Evolutionary conservation across 1,140 invertebrate genomes (phyloP), one percentile per base, ranked within the genome.

Genomic region (Scaptomyza graminum): DNA sequence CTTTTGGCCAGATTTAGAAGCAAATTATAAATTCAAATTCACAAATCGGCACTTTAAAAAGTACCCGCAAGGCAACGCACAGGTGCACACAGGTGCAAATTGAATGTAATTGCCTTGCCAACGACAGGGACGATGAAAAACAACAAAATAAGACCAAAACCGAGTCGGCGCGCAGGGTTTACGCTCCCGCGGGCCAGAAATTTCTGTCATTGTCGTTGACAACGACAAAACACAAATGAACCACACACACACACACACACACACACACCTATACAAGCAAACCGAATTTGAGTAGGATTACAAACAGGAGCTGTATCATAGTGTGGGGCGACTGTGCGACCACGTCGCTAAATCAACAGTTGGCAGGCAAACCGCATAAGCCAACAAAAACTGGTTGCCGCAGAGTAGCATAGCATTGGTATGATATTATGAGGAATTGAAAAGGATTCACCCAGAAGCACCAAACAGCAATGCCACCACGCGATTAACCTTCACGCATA

Each of bases 321-420:
- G 47, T 9, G 8, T 9, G 31, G 31, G 31, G 7, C 31, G 7
- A 6, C 8, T 9, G 37, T 18, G 50, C n/a, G 52, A 57, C 68
- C 68, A 71, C 47, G 67, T 67, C 72, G 65, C 79, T 88, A 87
- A 87, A 87, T 87, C 79, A 87, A 87, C 83, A 87, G 83, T 87
- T 87, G 83, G 85, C 79, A 69, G 63, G 74, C 62, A 52, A 76
- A 76, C 68, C 79, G 44, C 83, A 72, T 75, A 46, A 64, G 66
- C 70, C 64, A 62, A 43, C 62, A 50, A 68, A 67, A 46, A 56
- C 31, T 9, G 31, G 22, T 18, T 46, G 46, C 18, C 54, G 46
- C 44, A 56, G 39, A 43, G 59, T 57, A 60, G 46, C 49, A 72
- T 57, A 60, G 46, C 49, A 72, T 67, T 47, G 12, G 55, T 47